These are phyloP conservation scores for Chionomys nivalis DNA, from an alignment of 2,113 vertebrate genomes.

Conservation along the genomic window DNA sequence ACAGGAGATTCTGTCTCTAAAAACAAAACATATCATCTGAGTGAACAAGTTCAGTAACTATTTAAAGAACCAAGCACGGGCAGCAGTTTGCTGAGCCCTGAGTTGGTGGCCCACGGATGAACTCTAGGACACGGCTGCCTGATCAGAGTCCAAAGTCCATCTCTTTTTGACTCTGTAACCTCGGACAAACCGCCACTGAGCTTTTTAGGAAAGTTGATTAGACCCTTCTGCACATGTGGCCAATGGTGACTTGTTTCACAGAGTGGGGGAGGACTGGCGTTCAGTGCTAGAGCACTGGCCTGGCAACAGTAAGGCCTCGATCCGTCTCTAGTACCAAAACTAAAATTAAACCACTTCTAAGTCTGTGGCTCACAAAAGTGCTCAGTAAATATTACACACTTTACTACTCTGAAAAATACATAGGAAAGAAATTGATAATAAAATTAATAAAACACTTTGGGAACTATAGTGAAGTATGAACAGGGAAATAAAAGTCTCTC, in stretches of 20 bases:
- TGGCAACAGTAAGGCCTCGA: neutral
- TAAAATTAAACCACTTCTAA: neutral
- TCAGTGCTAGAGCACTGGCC: neutral
- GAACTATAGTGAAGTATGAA: conserved; percentile 8
- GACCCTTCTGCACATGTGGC: neutral
- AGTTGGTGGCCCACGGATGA: neutral
- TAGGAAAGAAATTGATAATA: conserved; percentile 7
- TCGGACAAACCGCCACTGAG: neutral
- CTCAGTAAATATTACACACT: neutral
- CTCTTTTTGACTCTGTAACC: neutral
- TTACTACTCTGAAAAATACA: conserved; percentile 31
- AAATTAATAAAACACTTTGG: conserved; percentile 34
- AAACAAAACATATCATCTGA: neutral
- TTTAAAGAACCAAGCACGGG: neutral
- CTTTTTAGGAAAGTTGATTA: neutral
- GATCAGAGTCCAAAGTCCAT: neutral
- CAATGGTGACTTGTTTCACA: neutral
- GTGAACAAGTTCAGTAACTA: neutral
- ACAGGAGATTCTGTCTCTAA: neutral
- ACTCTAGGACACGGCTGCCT: neutral
- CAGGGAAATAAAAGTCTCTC: conserved; percentile 23
- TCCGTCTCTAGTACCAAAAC: neutral
- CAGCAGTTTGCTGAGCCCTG: neutral
- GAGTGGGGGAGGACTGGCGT: neutral
- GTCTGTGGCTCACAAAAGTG: neutral